Conservation (phyloP, 1,140 invertebrate genomes). For the Gonatopus flavifemur region DNA sequence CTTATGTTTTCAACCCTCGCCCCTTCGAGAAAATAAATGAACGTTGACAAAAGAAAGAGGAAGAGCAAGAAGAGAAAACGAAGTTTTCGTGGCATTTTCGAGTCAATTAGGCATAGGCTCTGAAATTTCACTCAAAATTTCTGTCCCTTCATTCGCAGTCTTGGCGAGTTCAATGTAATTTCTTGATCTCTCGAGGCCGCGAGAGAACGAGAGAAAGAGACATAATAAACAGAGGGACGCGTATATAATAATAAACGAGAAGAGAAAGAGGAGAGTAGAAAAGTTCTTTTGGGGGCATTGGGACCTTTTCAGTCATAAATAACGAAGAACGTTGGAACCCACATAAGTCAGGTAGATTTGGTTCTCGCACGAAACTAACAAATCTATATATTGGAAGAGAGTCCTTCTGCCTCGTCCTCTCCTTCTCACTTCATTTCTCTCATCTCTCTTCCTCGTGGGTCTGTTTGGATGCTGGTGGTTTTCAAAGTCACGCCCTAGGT, state of each 20-base stretch:
- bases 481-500: constrained; percentile 54
- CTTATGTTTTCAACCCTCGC: too few relatives aligned
- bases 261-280: constrained; percentile 3
- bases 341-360: constrained; percentile 56
- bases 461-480: constrained; percentile 52
- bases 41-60: too few relatives aligned
- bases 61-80: too few relatives aligned
- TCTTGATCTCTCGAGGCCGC: not conserved
- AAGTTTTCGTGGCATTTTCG: too few relatives aligned
- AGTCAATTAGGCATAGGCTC: too few relatives aligned
- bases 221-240: too few relatives aligned
- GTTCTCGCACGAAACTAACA: constrained; percentile 32
- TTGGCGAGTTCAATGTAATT: not conserved
- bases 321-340: constrained; percentile 50
- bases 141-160: not conserved
- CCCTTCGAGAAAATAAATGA: too few relatives aligned
- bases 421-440: not conserved
- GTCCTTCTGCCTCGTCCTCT: not conserved
- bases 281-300: constrained; percentile 34
- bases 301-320: constrained; percentile 46
- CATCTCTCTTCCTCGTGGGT: not conserved
- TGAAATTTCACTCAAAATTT: constrained; percentile 6
- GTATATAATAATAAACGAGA: too few relatives aligned
- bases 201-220: not conserved
- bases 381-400: constrained; percentile 9